A percentile compares a stretch with the other conserved stretches of the same genome.
Evolutionary conservation across 2,888 invertebrate species (phyloP).

Genomic region (Deroplatys truncata): DNA sequence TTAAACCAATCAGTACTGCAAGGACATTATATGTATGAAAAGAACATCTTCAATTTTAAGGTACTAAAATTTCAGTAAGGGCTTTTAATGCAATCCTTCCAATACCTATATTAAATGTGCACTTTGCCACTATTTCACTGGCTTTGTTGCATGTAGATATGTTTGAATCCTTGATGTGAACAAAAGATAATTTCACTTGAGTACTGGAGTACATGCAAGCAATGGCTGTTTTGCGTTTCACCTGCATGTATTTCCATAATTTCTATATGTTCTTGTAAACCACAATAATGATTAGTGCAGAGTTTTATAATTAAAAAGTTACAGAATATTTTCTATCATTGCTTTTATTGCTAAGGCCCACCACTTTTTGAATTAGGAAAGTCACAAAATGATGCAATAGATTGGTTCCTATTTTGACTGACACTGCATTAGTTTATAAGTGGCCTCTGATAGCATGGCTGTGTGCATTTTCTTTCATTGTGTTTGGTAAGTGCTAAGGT

Average conservation of each 20-base stretch:
- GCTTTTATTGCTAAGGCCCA: background rate
- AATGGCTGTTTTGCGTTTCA: background rate
- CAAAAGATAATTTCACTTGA: background rate
- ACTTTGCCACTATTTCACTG: background rate
- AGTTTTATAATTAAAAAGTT: background rate
- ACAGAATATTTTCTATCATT: background rate
- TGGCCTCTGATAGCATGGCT: background rate
- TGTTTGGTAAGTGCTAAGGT: background rate
- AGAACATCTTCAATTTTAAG: background rate
- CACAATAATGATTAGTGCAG: background rate
- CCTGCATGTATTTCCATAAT: background rate
- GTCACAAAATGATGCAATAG: background rate
- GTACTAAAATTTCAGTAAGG: background rate
- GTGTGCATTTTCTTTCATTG: background rate
- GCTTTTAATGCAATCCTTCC: background rate
- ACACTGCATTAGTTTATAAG: background rate
- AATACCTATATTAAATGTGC: background rate
- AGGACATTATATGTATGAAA: background rate
- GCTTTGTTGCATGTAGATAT: background rate
- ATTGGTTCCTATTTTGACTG: background rate
- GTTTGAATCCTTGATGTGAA: background rate
- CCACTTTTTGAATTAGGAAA: background rate
- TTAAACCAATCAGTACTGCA: background rate
- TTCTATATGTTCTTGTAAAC: background rate
- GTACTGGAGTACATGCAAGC: background rate